Conservation (phyloP, 1,140 invertebrate genomes). For the Pseudobourletiella spinata region DNA sequence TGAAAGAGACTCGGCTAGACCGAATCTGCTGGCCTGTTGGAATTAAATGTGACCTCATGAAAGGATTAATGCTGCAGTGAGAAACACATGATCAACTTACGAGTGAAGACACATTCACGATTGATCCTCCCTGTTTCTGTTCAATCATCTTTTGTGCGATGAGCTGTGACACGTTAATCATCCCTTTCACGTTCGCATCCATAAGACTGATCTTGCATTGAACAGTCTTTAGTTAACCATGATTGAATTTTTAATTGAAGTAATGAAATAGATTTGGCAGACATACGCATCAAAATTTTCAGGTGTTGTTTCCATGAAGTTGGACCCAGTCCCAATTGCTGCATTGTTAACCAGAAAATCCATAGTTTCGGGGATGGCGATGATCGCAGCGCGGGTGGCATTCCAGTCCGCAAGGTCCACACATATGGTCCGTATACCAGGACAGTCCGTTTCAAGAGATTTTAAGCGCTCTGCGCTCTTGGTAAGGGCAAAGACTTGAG, state of each 20-base stretch:
- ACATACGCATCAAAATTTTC: slow-evolving; percentile 61
- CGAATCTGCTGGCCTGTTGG: neutral
- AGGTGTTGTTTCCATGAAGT: slow-evolving; percentile 55
- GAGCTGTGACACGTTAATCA: slow-evolving; percentile 26
- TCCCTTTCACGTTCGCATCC: slow-evolving; percentile 21
- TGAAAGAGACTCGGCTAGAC: neutral
- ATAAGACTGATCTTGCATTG: slow-evolving; percentile 2
- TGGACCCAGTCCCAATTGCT: slow-evolving; percentile 45
- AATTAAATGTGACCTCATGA: neutral
- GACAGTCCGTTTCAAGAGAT: slow-evolving; percentile 40
- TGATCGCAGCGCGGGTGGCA: slow-evolving; percentile 39
- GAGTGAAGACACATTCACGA: slow-evolving; percentile 26
- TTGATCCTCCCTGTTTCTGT: slow-evolving; percentile 7
- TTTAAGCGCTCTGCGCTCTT: slow-evolving; percentile 41
- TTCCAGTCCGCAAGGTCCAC: slow-evolving; percentile 46
- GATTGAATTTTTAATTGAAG: neutral
- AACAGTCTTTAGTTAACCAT: neutral
- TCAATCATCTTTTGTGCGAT: slow-evolving; percentile 23
- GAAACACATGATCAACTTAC: slow-evolving; percentile 1
- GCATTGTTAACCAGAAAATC: slow-evolving; percentile 50
- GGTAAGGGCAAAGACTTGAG: slow-evolving; percentile 43
- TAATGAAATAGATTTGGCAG: neutral
- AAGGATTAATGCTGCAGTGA: neutral
- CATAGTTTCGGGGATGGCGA: slow-evolving; percentile 40
- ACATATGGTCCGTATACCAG: slow-evolving; percentile 40